Base-by-base conservation (phyloP, 2,888 invertebrate genomes). In the Microdon myrmicae region DNA sequence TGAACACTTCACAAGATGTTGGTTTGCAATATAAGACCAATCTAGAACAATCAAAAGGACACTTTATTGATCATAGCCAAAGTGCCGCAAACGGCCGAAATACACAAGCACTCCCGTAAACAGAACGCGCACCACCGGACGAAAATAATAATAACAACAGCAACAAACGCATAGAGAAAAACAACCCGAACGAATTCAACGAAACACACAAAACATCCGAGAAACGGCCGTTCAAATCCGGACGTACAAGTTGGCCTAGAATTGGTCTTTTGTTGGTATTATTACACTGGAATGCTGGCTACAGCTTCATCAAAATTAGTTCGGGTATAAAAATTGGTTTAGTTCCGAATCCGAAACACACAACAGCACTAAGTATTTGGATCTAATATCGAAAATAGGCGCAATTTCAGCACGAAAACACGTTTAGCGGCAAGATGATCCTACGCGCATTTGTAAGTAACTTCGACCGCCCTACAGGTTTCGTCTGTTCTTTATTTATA, bases 181-280 rank as follows among this genome's bases (percentile, higher is more conserved):
- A 23, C 22, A 22, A 37, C 37, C 13, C 20, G 23, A 22, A 17
- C 17, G 4, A 20, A 10, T 28, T n/a, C 3, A 13, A 17, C 12
- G 14, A 13, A 12, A 29, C 35, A 1, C 8, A 22, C 9, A 34
- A 54, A 55, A 49, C n/a, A n/a, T n/a, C n/a, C n/a, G n/a, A n/a
- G n/a, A n/a, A n/a, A n/a, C n/a, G 43, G 17, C 45, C 56, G 56
- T 64, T 56, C 51, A 64, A 56, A 56, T 51, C 35, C 41, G 43
- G 56, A 64, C 45, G 56, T 56, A 64, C 64, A 51, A 64, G 64
- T 64, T 64, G 56, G 51, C 64, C 64, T 64, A 64, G 51, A 64
- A 56, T 56, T 64, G 64, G 56, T 31, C 45, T 51, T 64, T 55
- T 55, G 56, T 34, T 56, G 31, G 22, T 20, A 51, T 45, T 37